Conservation (phyloP, 1,140 invertebrate genomes). For the Idris sp. region DNA sequence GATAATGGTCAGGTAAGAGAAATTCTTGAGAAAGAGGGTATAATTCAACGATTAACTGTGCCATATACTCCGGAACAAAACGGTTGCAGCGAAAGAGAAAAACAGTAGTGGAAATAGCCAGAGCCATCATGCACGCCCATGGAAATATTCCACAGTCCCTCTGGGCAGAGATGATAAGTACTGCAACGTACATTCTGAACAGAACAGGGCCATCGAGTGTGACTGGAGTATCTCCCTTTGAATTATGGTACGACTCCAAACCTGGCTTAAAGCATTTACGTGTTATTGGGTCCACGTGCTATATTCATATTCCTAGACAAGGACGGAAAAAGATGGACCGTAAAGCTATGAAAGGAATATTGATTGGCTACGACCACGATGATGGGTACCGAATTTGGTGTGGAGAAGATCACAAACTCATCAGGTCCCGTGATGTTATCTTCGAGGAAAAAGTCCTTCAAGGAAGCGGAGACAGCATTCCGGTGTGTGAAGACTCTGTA, state of each 20-base stretch:
- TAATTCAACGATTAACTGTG: constrained; percentile 58
- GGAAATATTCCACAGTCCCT: constrained; percentile 7
- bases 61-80: constrained; percentile 70
- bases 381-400: too few relatives aligned
- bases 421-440: too few relatives aligned
- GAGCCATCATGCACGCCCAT: constrained; percentile 30
- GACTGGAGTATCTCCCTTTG: constrained; percentile 11
- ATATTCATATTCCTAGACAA: too few relatives aligned
- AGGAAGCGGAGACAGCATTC: too few relatives aligned
- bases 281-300: constrained; percentile 26
- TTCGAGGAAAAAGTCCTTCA: too few relatives aligned
- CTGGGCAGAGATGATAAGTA: constrained; percentile 21
- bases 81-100: constrained; percentile 65
- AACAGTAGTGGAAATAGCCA: constrained; percentile 55
- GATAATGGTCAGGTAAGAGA: constrained; percentile 29
- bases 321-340: too few relatives aligned
- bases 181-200: constrained; percentile 24
- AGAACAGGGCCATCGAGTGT: constrained; percentile 8
- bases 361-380: too few relatives aligned
- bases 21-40: constrained; percentile 36
- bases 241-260: constrained; percentile 17
- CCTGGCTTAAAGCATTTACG: constrained; percentile 15
- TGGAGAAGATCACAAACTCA: too few relatives aligned
- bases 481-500: too few relatives aligned
- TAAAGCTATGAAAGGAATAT: too few relatives aligned